These are phyloP conservation scores for Catalaphyllia jardinei DNA, from an alignment of 64 coral and sea anemone genomes.

Conservation along the genomic window DNA sequence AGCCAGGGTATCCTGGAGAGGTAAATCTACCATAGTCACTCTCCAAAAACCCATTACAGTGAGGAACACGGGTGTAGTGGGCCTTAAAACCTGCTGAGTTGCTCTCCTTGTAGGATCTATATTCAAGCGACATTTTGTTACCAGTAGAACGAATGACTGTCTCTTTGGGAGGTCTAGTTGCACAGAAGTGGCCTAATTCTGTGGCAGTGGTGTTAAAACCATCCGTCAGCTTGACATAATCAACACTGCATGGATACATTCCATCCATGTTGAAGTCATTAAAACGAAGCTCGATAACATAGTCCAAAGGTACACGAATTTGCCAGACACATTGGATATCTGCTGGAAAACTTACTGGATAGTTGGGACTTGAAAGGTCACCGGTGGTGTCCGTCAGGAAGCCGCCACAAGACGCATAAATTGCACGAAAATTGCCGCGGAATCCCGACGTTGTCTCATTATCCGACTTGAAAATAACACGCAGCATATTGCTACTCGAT, in stretches of 20 bases:
- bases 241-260: slow-evolving; percentile 68
- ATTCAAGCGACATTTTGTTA: slow-evolving; percentile 66
- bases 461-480: slow-evolving; percentile 46
- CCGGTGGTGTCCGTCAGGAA: slow-evolving; percentile 26
- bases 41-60: slow-evolving; percentile 68
- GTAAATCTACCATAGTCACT: slow-evolving; percentile 72
- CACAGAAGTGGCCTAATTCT: slow-evolving; percentile 80
- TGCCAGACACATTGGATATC: slow-evolving; percentile 69
- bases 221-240: slow-evolving; percentile 74
- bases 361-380: slow-evolving; percentile 62
- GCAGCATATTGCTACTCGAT: slow-evolving; percentile 6
- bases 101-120: slow-evolving; percentile 65
- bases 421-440: slow-evolving; percentile 50
- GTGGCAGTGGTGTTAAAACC: slow-evolving; percentile 63
- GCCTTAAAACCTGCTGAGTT: slow-evolving; percentile 31
- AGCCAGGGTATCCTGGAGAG: slow-evolving; percentile 69
- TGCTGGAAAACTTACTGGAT: slow-evolving; percentile 61
- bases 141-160: slow-evolving; percentile 58
- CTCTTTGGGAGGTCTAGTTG: slow-evolving; percentile 1
- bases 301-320: slow-evolving; percentile 68
- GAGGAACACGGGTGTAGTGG: slow-evolving; percentile 62
- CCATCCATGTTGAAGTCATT: slow-evolving; percentile 58
- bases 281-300: slow-evolving; percentile 73
- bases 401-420: slow-evolving; percentile 73
- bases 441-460: neutral